Base-by-base conservation (phyloP, 2,113 vertebrate species). In the Ptilorrhoa leucosticta region DNA sequence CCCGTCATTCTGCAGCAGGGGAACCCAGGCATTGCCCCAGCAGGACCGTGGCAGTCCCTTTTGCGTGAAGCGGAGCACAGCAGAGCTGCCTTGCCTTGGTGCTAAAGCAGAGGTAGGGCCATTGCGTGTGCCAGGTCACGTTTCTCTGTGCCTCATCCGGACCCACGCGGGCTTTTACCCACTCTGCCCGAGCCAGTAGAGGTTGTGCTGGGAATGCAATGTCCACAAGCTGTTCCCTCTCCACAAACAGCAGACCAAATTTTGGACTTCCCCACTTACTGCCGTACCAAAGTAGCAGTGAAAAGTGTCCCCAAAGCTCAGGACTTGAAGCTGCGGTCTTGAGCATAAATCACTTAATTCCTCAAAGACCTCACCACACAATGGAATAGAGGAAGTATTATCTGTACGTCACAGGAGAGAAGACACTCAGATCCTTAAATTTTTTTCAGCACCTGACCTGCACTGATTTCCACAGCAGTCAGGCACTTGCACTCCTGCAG, bases 401-500 rank as follows among this genome's bases (percentile, higher is more conserved):
- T 68, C 88, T 68, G 26, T 56, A 60, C 0, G 4, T 94, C 80
- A 78, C n/a, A 68, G 57, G 40, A 45, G 44, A 68, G 37, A 79
- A 83, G 87, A 85, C 2, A 18, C 65, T 94, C 48, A 71, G 80
- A 68, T 71, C 65, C 82, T 83, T 37, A 47, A 3, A 9, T 48
- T 64, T 87, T 69, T 87, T 60, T 87, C 85, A 63, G 89, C 90
- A 89, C 81, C 68, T 82, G 95, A 94, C 89, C 89, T 42, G 31
- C 16, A 23, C 70, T 54, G 68, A 48, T 89, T 96, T 91, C 93
- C 91, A 51, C 91, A 91, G 94, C 84, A 89, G 93, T 35, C 93
- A 89, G 87, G 87, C 94, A 93, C 81, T 95, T 14, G 13, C 87
- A 56, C 92, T 93, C 91, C 91, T 87, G 94, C 95, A 89, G 81